phyloP scores from a whole-genome alignment of 1,140 invertebrate species.

The Cherax destructor region DNA sequence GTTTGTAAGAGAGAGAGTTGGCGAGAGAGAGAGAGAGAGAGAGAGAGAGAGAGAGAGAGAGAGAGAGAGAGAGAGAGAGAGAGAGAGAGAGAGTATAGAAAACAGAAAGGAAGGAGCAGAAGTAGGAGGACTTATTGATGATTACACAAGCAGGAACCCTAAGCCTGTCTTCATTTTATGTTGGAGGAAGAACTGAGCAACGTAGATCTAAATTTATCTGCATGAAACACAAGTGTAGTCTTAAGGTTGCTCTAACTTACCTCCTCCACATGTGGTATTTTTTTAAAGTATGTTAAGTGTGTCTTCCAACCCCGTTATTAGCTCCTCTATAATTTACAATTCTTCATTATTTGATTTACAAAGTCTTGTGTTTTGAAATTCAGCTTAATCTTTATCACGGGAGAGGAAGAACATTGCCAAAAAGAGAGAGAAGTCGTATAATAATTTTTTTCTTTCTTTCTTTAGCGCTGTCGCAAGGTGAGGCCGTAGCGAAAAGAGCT shows the following conservation, averaged over 20 bases:
- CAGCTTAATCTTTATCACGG: background rate
- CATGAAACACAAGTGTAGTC: background rate
- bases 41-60: too few relatives aligned
- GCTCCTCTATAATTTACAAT: too few relatives aligned
- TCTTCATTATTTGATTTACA: background rate
- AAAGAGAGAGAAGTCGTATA: background rate
- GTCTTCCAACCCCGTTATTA: background rate
- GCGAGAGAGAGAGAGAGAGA: background rate
- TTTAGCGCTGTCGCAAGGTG: slow-evolving; percentile 63
- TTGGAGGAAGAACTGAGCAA: background rate
- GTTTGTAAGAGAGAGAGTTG: too few relatives aligned
- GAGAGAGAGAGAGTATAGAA: too few relatives aligned
- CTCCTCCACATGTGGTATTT: background rate
- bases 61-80: background rate
- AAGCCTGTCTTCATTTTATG: background rate
- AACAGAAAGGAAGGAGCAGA: background rate
- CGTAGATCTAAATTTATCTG: background rate
- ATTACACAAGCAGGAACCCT: background rate
- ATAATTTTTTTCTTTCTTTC: slow-evolving; percentile 13
- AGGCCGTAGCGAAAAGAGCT: background rate
- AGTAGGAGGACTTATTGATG: background rate
- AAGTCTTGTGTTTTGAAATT: too few relatives aligned
- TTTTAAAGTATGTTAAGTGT: background rate
- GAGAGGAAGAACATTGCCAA: slow-evolving; percentile 10
- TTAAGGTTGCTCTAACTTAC: background rate